These are phyloP conservation scores for Saturnia pavonia DNA, from an alignment of 2,888 invertebrate genomes.

Conservation along the genomic window DNA sequence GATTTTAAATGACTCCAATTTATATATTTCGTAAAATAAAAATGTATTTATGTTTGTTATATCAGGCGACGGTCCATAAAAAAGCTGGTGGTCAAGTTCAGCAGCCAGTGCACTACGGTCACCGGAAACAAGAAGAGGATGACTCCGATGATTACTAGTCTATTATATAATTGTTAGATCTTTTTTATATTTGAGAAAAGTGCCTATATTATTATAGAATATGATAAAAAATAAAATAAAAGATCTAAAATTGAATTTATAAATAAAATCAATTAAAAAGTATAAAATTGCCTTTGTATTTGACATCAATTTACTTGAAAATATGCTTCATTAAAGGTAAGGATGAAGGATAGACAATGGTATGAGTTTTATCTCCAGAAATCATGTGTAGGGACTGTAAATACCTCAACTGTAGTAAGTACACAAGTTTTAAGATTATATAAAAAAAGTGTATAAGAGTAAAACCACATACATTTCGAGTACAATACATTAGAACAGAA, in stretches of 20 bases:
- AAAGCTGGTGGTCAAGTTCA: slow-evolving; percentile 59
- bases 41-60: slow-evolving; percentile 26
- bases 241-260: slow-evolving; percentile 3
- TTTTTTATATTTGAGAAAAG: slow-evolving; percentile 24
- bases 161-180: slow-evolving; percentile 20
- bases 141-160: slow-evolving; percentile 73
- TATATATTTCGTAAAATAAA: slow-evolving; percentile 5
- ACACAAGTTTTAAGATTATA: neutral
- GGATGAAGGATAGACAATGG: slow-evolving; percentile 93
- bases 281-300: slow-evolving; percentile 15
- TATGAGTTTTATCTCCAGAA: slow-evolving; percentile 93
- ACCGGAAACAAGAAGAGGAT: slow-evolving; percentile 56
- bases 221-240: slow-evolving; percentile 2
- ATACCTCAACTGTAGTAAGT: slow-evolving; percentile 85
- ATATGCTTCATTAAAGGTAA: slow-evolving; percentile 82
- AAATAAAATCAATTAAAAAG: slow-evolving; percentile 26
- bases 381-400: slow-evolving; percentile 88
- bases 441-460: no score
- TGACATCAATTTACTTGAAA: slow-evolving; percentile 32
- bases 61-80: slow-evolving; percentile 74
- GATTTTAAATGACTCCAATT: neutral
- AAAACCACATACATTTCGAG: neutral
- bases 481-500: neutral
- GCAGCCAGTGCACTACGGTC: slow-evolving; percentile 61
- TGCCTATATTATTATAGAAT: slow-evolving; percentile 14